These are phyloP conservation scores for Xanthia icteritia DNA, from an alignment of 2,888 invertebrate genomes.

Conservation along the genomic window DNA sequence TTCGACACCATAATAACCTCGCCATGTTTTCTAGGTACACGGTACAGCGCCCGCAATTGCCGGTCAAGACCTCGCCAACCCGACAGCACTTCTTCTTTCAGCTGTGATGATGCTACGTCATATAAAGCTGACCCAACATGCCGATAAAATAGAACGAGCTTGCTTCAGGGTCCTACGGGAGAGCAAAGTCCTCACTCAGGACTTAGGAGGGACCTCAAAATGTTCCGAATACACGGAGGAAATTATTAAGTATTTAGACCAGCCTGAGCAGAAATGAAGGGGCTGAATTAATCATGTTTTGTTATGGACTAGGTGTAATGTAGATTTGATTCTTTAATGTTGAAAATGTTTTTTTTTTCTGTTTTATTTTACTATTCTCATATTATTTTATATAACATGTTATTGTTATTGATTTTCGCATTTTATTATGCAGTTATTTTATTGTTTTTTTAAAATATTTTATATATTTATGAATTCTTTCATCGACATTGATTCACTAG, in stretches of 20 bases:
- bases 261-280: conserved; percentile 28
- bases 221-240: conserved; percentile 98
- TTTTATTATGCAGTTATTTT: neutral
- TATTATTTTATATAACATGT: neutral
- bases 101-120: conserved; percentile 99
- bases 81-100: conserved; percentile 98
- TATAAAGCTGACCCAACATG: conserved; percentile 94
- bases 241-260: conserved; percentile 90
- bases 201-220: conserved; percentile 97
- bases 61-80: conserved; percentile 99
- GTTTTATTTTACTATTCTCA: neutral
- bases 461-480: neutral
- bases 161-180: conserved; percentile 97
- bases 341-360: neutral
- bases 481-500: conserved; percentile 13
- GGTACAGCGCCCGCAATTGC: conserved; percentile 99
- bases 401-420: neutral
- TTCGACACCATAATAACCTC: neutral
- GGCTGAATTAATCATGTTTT: conserved; percentile 6
- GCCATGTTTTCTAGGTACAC: conserved; percentile 92
- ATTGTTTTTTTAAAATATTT: neutral
- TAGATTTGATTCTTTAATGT: neutral
- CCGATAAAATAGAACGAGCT: conserved; percentile 94
- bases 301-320: conserved; percentile 31
- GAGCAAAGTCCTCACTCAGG: conserved; percentile 95